Base-by-base conservation (phyloP, 2,888 invertebrate genomes). In the Apamea sordens region DNA sequence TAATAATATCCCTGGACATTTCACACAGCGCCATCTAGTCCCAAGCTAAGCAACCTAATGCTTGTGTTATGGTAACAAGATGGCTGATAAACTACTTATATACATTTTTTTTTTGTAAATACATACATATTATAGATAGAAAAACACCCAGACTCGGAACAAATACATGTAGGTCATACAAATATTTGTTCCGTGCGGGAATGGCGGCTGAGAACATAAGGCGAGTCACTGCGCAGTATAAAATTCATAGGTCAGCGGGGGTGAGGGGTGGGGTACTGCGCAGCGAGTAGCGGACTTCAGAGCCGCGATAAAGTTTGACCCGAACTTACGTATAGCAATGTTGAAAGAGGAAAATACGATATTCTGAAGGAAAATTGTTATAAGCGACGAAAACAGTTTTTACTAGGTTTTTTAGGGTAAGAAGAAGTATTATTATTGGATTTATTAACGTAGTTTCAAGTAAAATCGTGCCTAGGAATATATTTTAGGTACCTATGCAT, bases 301-400 rank as follows among this genome's bases (percentile, higher is more conserved):
- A 13, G 11, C 0, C 11, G 11, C n/a, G n/a, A 59, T 59, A n/a
- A 59, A 59, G 5, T 59, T 59, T n/a, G 56, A n/a, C 11, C 11
- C n/a, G 11, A 59, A 59, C n/a, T 59, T n/a, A n/a, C n/a, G n/a
- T n/a, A 59, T 59, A 44, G 61, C 65, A 50, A 77, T n/a, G 56
- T 68, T 65, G 70, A 80, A 77, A 59, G 67, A 47, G 63, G 11
- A 80, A 80, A 83, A 80, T 53, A 36, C 68, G 50, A 67, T 65
- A 67, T 61, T 41, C 32, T 67, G 59, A 77, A 76, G 11, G 47
- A 76, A 74, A 82, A 67, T 65, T 53, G 32, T 32, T 69, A 56
- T 24, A 32, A 65, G 69, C 36, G 59, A 59, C n/a, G 50, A 53
- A 81, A 82, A 70, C 8, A 15, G 13, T 53, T 59, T n/a, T 36